Evolutionary conservation across 2,797 vertebrate species (phyloP).

Genomic region (Protonibea diacanthus): DNA sequence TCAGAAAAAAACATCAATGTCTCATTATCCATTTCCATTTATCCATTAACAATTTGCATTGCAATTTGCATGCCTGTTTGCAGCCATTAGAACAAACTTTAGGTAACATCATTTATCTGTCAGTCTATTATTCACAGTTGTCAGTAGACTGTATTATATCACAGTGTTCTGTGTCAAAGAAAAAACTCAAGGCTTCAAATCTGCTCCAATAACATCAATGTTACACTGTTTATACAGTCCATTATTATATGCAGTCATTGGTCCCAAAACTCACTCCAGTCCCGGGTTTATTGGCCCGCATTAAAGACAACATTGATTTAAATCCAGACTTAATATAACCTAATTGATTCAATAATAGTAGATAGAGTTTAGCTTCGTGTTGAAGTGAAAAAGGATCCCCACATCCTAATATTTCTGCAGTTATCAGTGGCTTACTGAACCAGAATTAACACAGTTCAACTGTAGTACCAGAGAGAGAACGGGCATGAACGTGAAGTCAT

Average conservation of each 20-base stretch:
- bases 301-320: neutral
- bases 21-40: constrained; percentile 19
- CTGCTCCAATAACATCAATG: neutral
- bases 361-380: neutral
- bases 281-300: neutral
- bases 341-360: neutral
- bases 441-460: constrained; percentile 3
- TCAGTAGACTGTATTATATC: neutral
- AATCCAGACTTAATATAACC: neutral
- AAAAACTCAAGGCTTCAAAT: constrained; percentile 1
- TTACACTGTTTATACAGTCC: neutral
- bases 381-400: constrained; percentile 1
- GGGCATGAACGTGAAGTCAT: constrained; percentile 13
- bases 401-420: neutral
- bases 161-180: neutral
- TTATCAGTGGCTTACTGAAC: neutral
- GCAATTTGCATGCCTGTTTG: neutral
- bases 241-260: neutral
- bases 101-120: neutral
- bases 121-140: neutral
- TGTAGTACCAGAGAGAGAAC: neutral
- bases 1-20: constrained; percentile 18
- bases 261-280: constrained; percentile 1
- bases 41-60: constrained; percentile 2
- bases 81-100: neutral